Percentiles rank a stretch among this genome's conserved stretches.
Conservation (phyloP, 1,140 invertebrate genomes). For the Parapsyche elsis region DNA sequence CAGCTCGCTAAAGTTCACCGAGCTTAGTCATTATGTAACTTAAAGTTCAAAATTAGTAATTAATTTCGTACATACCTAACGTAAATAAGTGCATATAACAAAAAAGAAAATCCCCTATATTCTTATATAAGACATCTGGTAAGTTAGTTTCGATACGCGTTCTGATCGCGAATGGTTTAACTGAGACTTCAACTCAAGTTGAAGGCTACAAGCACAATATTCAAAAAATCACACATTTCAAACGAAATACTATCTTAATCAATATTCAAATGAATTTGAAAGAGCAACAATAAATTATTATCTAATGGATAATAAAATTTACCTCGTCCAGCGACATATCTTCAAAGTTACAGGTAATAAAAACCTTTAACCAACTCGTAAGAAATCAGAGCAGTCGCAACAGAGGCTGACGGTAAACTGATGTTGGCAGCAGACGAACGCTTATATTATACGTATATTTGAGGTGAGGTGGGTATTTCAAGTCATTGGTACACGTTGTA, state of each 20-base stretch:
- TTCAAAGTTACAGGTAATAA: neutral
- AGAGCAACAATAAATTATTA: neutral
- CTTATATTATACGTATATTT: neutral
- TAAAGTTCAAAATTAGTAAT: too few species aligned
- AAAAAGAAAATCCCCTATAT: too few species aligned
- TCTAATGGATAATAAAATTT: conserved; percentile 38
- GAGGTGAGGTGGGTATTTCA: neutral
- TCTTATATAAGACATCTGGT: too few species aligned
- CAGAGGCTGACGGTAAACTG: conserved; percentile 10
- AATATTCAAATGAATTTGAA: neutral
- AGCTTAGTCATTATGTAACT: too few species aligned
- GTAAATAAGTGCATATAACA: too few species aligned
- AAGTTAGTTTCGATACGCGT: too few species aligned
- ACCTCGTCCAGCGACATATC: conserved; percentile 61
- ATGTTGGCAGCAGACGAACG: neutral
- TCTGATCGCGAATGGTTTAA: too few species aligned
- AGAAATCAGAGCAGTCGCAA: neutral
- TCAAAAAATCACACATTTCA: neutral
- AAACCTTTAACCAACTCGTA: neutral
- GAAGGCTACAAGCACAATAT: neutral
- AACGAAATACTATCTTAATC: neutral
- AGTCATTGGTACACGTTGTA: conserved; percentile 17
- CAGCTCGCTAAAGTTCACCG: too few species aligned
- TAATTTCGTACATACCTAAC: too few species aligned
- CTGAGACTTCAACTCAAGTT: too few species aligned